A percentile compares a stretch with the other conserved stretches of the same genome.
phyloP scores from a whole-genome alignment of 2,797 vertebrate genomes.

The Hyperoplus immaculatus region DNA sequence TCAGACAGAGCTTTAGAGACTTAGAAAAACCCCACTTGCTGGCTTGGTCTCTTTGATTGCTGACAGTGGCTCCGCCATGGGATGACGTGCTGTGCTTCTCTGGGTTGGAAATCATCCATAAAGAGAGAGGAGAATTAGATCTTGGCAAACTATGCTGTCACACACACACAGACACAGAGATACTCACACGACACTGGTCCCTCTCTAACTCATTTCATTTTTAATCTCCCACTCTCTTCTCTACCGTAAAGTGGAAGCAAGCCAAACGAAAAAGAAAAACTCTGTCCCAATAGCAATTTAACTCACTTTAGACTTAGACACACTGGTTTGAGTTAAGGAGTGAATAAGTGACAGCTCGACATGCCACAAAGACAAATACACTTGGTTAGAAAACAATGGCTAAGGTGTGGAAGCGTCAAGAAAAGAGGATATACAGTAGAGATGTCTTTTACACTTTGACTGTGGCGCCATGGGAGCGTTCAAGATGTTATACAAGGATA shows the following conservation, averaged over 20 bases:
- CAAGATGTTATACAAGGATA: not conserved
- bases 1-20: not conserved
- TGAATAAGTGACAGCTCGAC: constrained; percentile 51
- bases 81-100: constrained; percentile 45
- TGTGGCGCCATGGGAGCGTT: not conserved
- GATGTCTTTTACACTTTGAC: constrained; percentile 12
- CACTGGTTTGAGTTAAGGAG: constrained; percentile 13
- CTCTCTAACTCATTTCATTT: constrained; percentile 32
- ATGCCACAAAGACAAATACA: constrained; percentile 55
- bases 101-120: constrained; percentile 54
- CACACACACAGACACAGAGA: constrained; percentile 2
- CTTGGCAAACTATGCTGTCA: constrained; percentile 35
- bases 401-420: constrained; percentile 6
- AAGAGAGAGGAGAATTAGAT: constrained; percentile 38
- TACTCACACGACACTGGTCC: not conserved
- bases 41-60: constrained; percentile 28
- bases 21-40: constrained; percentile 22
- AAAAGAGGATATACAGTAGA: constrained; percentile 25
- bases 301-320: constrained; percentile 42
- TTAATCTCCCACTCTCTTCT: constrained; percentile 43
- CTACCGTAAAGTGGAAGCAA: constrained; percentile 33
- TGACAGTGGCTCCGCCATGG: constrained; percentile 30
- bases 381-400: constrained; percentile 2
- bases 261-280: constrained; percentile 31
- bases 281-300: constrained; percentile 29